Base-by-base conservation (phyloP, 53 echinoderm and acorn worm species). In the Echinarachnius parma region DNA sequence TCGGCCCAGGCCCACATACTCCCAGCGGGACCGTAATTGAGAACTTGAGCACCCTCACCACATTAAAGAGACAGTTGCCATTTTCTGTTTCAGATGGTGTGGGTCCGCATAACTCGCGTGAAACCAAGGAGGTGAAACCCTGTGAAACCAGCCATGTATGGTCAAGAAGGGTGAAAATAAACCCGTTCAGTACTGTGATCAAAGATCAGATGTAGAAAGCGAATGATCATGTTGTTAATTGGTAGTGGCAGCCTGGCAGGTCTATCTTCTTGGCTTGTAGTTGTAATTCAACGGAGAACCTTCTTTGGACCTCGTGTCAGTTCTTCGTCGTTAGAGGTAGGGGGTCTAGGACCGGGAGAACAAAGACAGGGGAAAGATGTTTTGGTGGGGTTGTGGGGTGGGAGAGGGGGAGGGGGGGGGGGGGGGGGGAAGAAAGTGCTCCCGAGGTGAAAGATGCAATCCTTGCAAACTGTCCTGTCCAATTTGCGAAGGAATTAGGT, bases 21-120 rank as follows among this genome's bases (percentile, higher is more conserved):
- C 74, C 23, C 74, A 72, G 74, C 74, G 56, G 55, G 74, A 28
- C 57, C 33, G 74, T 72, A 72, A 72, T 72, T 72, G 74, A 56
- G 57, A 54, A 37, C 28, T 56, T 56, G 3, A 28, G 55, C 4
- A 4, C 20, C 24, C 42, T 53, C 70, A 37, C 42, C 74, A 72
- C 57, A 25, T 72, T 72, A 72, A 72, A 72, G 74, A 72, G 74
- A 72, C 74, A 72, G 74, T 72, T 72, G 24, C 74, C 24, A 72
- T 30, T 50, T 31, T 7, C 31, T 9, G 42, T 39, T 39, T 39
- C 7, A 13, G 42, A 39, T 39, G 42, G 42, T 9, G 42, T 39
- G 42, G 42, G 42, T 7, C 7, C 7, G 13, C n/a, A 39, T 9
- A 39, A 13, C 7, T 13, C 42, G 42, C 42, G 42, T 39, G 42